Base-by-base conservation (phyloP, 1,140 invertebrate genomes). In the Brevipalpus yothersi region DNA sequence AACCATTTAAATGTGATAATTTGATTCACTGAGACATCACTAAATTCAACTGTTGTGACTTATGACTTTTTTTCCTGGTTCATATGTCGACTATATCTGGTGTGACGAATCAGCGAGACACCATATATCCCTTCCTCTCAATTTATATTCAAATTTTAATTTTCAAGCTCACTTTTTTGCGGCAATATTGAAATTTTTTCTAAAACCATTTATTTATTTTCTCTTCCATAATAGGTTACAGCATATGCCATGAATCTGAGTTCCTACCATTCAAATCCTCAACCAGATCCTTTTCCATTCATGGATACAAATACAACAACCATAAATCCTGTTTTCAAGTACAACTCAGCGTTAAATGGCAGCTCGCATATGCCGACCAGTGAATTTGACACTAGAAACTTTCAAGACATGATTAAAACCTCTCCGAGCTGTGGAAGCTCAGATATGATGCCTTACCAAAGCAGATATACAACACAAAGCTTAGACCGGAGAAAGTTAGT, bases 281-380 rank as follows among this genome's bases (percentile, higher is more conserved):
- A 21, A 17, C 15, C 56, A 9, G 21, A 43, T 31, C n/a, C 21
- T 12, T 40, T 19, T 31, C 56, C 56, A 15, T 58, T 31, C 39
- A n/a, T 58, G 41, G 56, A 58, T 45, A 47, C 56, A 15, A 45
- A 58, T 43, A 42, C 56, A 11, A 58, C 56, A 19, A 58, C 56
- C n/a, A 58, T 58, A 19, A 58, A 58, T 58, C 56, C 56, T 21
- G 56, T 58, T 19, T 58, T 58, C 42, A 58, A 58, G 39, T 58
- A 39, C 31, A 45, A 21, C 11, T 31, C 53, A 39, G 8, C 53
- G 8, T 13, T 55, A 39, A 58, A 58, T 45, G 55, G 41, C 41
- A 39, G 54, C 4, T n/a, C 15, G 11, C 12, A 31, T 55, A 39
- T 55, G 21, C 53, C 23, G 11, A 19, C 53, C 1, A 55, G 53